These are phyloP conservation scores for Hormaphis cornu DNA, from an alignment of 1,140 invertebrate genomes.

Conservation along the genomic window DNA sequence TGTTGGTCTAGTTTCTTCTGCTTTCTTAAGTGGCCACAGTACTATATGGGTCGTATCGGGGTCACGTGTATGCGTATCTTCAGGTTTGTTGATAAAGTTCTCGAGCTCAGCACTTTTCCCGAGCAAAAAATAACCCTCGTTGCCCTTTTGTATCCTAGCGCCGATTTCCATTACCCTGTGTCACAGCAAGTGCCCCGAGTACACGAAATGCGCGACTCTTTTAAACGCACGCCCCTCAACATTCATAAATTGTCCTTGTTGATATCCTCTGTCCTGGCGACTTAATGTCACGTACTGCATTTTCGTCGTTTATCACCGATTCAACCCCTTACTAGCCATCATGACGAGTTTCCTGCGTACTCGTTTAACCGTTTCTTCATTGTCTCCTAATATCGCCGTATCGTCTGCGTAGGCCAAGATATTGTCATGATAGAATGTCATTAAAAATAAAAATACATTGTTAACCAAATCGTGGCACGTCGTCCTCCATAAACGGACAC, in stretches of 20 bases:
- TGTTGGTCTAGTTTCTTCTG: neutral
- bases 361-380: neutral
- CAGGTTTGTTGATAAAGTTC: neutral
- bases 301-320: neutral
- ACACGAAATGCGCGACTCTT: neutral
- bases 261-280: neutral
- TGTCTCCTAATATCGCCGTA: neutral
- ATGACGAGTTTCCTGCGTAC: neutral
- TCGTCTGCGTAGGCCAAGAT: neutral
- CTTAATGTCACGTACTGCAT: neutral
- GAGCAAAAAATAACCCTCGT: neutral
- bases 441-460: too few species aligned
- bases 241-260: neutral
- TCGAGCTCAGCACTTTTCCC: neutral
- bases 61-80: neutral
- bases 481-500: too few species aligned
- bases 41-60: neutral
- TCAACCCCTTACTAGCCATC: neutral
- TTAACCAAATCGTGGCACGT: too few species aligned
- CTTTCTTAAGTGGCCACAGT: neutral
- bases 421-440: too few species aligned
- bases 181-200: neutral
- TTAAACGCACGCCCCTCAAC: neutral
- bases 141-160: neutral
- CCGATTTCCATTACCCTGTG: neutral